Evolutionary conservation across 2,888 invertebrate genomes (phyloP).

Genomic region (Lasioglossum oenotherae): DNA sequence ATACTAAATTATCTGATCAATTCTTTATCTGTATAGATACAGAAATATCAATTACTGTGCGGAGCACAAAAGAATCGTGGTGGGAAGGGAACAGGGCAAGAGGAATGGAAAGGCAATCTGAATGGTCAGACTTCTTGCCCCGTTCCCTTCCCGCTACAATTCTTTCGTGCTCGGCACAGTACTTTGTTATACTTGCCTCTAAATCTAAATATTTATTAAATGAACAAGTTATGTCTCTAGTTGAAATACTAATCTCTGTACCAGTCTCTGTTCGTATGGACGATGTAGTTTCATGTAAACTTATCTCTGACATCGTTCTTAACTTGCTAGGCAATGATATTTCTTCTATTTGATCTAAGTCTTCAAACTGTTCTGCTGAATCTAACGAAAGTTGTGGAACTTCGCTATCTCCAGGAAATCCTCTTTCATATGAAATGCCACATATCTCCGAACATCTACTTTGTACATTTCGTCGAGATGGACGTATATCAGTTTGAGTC

Average conservation of each 20-base stretch:
- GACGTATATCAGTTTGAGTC: conserved; percentile 79
- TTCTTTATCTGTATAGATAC: background rate
- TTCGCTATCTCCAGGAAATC: conserved; percentile 67
- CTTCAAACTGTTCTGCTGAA: conserved; percentile 77
- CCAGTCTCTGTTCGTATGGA: conserved; percentile 83
- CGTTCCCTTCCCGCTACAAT: too few species aligned
- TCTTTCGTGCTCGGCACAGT: too few species aligned
- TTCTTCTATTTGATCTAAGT: conserved; percentile 80
- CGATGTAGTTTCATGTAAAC: conserved; percentile 83
- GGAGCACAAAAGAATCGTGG: too few species aligned
- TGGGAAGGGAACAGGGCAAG: too few species aligned
- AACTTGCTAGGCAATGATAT: conserved; percentile 80
- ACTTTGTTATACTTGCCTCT: conserved; percentile 70
- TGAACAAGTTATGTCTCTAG: conserved; percentile 82
- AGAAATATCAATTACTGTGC: background rate
- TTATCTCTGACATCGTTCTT: conserved; percentile 83
- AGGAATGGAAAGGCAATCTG: too few species aligned
- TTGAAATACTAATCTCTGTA: conserved; percentile 83
- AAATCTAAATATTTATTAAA: conserved; percentile 82
- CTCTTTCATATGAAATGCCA: conserved; percentile 74
- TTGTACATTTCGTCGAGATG: conserved; percentile 58
- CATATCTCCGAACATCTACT: conserved; percentile 72
- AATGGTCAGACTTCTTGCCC: too few species aligned
- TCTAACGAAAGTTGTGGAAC: conserved; percentile 76
- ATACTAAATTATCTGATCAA: conserved; percentile 5